phyloP scores from a whole-genome alignment of 53 echinoderm and acorn worm species.

The Holothuria leucospilota region DNA sequence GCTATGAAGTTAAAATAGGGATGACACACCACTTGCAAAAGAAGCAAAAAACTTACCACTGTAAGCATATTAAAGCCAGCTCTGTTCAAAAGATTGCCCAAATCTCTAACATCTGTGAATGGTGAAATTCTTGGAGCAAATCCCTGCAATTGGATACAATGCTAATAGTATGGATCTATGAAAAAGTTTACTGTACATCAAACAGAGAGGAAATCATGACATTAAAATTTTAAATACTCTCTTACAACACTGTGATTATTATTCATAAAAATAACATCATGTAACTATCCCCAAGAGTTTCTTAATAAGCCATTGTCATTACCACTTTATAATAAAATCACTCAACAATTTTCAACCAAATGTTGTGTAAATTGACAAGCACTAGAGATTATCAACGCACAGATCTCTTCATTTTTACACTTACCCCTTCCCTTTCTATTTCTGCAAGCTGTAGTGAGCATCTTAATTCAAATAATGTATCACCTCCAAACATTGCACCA shows the following conservation, averaged over 20 bases:
- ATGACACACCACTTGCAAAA: not conserved
- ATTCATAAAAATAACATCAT: too few species aligned
- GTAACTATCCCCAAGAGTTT: too few species aligned
- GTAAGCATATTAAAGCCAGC: conserved; percentile 94
- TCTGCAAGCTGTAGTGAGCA: conserved; percentile 95
- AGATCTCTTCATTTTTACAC: not conserved
- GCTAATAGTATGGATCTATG: not conserved
- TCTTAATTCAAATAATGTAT: conserved; percentile 94
- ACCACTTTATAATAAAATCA: too few species aligned
- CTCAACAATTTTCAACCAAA: too few species aligned
- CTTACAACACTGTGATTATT: too few species aligned
- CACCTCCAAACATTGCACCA: conserved; percentile 92
- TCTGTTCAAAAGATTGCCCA: conserved; percentile 84
- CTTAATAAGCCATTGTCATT: too few species aligned
- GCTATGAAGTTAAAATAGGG: not conserved
- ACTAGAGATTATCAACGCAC: too few species aligned
- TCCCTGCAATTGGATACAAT: conserved; percentile 58
- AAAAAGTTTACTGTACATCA: not conserved
- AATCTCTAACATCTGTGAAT: conserved; percentile 90
- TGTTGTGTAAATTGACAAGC: too few species aligned
- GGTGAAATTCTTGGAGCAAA: conserved; percentile 97
- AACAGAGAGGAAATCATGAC: conserved; percentile 1
- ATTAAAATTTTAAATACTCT: too few species aligned
- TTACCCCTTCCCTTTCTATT: conserved; percentile 95
- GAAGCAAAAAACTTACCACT: conserved; percentile 75